Base-by-base conservation (phyloP, 2,888 invertebrate genomes). In the Lamellibrachia satsuma region DNA sequence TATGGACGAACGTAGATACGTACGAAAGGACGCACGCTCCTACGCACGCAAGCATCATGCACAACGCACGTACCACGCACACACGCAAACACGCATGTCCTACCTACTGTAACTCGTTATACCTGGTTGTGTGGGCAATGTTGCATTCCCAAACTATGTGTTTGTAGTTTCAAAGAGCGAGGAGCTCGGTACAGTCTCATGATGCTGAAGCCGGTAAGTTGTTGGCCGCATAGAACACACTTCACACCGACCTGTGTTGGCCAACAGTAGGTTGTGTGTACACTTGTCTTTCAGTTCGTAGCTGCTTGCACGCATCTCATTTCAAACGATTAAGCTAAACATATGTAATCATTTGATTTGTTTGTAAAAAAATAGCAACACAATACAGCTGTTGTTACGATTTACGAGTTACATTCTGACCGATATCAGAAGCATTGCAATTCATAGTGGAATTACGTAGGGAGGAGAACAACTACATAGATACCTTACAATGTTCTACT, bases 121-220 rank as follows among this genome's bases (percentile, higher is more conserved):
- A 22, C 15, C 15, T 75, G 75, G 75, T 1, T 2, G 0, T 75
- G 22, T 75, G 75, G 15, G 75, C 75, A 15, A 75, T 75, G 75
- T 22, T 22, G 75, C n/a, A n/a, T 3, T n/a, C 15, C 22, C 15
- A 9, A 11, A n/a, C 90, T 92, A 51, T 92, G 94, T 92, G 51
- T 92, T 95, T 96, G 91, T 95, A 98, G 98, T 96, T 99, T 99
- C 96, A 99, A 99, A 96, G 99, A 99, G 96, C 97, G 99, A 93
- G 99, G 99, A 0, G 99, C 99, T 0, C 97, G 99, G 27, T 98
- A 98, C 95, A 98, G 98, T 0, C 97, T 99, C 91, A 96, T 98
- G 91, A 98, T 98, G 96, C 97, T 99, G 3, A 97, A 97, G 1
- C 97, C 97, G 93, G 96, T 96, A 95, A 27, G 94, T 94, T 75